Conservation (phyloP, 2,888 invertebrate species). For the Leptogaster cylindrica region DNA sequence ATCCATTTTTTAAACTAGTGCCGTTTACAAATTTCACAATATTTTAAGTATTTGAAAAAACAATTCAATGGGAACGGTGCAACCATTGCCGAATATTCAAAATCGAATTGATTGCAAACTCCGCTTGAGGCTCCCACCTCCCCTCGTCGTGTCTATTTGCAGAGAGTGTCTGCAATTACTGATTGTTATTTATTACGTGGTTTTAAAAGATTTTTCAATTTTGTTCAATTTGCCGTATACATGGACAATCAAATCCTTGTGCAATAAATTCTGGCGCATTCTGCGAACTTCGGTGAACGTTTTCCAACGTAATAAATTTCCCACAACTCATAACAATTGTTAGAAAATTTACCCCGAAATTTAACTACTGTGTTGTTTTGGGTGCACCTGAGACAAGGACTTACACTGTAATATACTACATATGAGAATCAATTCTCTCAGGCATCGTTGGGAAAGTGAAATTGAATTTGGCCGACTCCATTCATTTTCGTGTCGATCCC, state of each 20-base stretch:
- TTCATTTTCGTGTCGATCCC: slow-evolving; percentile 3
- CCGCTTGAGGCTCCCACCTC: too few relatives aligned
- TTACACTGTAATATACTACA: slow-evolving; percentile 43
- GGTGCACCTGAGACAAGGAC: slow-evolving; percentile 41
- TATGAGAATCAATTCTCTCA: slow-evolving; percentile 21
- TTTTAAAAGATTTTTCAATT: slow-evolving; percentile 26
- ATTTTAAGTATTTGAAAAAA: too few relatives aligned
- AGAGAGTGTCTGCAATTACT: slow-evolving; percentile 2
- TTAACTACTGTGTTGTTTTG: slow-evolving; percentile 34
- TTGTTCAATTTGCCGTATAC: slow-evolving; percentile 2
- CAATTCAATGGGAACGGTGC: too few relatives aligned
- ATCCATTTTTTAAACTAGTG: too few relatives aligned
- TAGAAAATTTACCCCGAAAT: slow-evolving; percentile 40
- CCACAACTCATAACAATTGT: slow-evolving; percentile 39
- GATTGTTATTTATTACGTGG: slow-evolving; percentile 22
- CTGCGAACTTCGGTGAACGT: slow-evolving; percentile 1
- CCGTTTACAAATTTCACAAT: too few relatives aligned
- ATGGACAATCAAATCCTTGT: slow-evolving; percentile 13
- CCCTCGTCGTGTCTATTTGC: background rate
- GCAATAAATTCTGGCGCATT: slow-evolving; percentile 17
- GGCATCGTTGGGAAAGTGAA: too few relatives aligned
- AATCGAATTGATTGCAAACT: too few relatives aligned
- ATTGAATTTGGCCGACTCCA: too few relatives aligned
- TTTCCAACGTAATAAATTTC: slow-evolving; percentile 29
- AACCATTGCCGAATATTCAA: too few relatives aligned